phyloP scores from a whole-genome alignment of 2,888 invertebrate species.

The Pheosia tremula region DNA sequence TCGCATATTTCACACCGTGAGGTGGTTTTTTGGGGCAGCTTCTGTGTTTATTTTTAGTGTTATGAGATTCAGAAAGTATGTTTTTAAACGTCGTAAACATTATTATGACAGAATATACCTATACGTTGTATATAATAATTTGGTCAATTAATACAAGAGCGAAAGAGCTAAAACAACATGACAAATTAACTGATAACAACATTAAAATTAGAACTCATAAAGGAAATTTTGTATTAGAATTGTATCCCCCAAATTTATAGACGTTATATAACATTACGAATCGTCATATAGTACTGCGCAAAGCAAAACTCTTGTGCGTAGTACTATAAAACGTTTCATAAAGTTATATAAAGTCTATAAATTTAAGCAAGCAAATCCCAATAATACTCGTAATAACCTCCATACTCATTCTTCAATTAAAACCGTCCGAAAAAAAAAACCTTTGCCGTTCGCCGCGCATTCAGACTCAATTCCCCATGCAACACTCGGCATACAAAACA shows the following conservation, averaged over 20 bases:
- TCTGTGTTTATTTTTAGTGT: not conserved
- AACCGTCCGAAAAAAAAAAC: conserved; percentile 13
- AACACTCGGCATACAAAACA: conserved; percentile 36
- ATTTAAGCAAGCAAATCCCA: not conserved
- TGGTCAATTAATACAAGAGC: too few species aligned
- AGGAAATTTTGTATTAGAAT: too few species aligned
- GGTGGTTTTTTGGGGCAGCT: not conserved
- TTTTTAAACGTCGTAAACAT: not conserved
- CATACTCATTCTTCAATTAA: conserved; percentile 16
- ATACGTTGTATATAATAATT: too few species aligned
- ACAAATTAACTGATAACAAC: too few species aligned
- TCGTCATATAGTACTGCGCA: too few species aligned
- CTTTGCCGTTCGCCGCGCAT: conserved; percentile 20
- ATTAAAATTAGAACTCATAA: too few species aligned
- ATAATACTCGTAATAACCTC: not conserved
- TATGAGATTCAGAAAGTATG: not conserved
- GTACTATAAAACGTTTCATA: too few species aligned
- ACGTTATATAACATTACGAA: too few species aligned
- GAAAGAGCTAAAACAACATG: too few species aligned
- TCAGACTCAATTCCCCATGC: conserved; percentile 30
- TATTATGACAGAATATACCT: too few species aligned
- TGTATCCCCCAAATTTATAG: too few species aligned
- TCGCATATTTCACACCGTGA: conserved; percentile 5
- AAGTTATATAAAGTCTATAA: not conserved
- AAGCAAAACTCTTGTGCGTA: too few species aligned